Percentiles rank a stretch among this genome's conserved stretches.
Evolutionary conservation across 1,140 invertebrate species (phyloP).

Genomic region (Anastrepha obliqua): DNA sequence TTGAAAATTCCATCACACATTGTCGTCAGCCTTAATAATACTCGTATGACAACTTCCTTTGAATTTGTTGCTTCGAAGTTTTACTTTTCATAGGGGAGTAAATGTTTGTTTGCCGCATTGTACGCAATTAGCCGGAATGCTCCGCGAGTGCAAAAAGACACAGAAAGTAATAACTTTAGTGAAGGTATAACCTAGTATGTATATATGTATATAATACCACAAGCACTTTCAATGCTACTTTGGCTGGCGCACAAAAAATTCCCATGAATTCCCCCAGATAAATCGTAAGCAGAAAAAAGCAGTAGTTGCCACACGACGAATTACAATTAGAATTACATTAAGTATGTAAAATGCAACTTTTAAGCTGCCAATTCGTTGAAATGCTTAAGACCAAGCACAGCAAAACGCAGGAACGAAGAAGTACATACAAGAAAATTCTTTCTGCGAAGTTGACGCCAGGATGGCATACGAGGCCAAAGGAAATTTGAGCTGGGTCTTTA

Average conservation of each 20-base stretch:
- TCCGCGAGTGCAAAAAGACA: background rate
- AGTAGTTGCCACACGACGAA: background rate
- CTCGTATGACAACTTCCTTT: too few species aligned
- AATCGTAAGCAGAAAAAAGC: background rate
- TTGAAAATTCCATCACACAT: too few species aligned
- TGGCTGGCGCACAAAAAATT: background rate
- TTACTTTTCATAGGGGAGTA: too few species aligned
- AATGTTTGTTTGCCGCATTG: too few species aligned
- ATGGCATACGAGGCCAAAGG: background rate
- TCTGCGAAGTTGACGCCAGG: background rate
- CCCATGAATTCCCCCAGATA: background rate
- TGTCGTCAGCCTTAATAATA: too few species aligned
- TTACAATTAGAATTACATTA: constrained; percentile 25
- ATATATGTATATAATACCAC: background rate
- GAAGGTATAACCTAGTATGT: background rate
- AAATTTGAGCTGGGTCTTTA: background rate
- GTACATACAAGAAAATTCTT: background rate
- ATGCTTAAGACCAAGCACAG: constrained; percentile 13
- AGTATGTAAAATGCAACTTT: background rate
- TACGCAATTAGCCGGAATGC: too few species aligned
- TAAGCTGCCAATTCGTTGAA: constrained; percentile 43
- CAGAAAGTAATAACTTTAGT: background rate
- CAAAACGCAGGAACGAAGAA: background rate
- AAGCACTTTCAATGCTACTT: background rate
- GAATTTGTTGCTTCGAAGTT: too few species aligned